phyloP scores from a whole-genome alignment of 2,888 invertebrate genomes.

The Lepidocyrtinus sp. region DNA sequence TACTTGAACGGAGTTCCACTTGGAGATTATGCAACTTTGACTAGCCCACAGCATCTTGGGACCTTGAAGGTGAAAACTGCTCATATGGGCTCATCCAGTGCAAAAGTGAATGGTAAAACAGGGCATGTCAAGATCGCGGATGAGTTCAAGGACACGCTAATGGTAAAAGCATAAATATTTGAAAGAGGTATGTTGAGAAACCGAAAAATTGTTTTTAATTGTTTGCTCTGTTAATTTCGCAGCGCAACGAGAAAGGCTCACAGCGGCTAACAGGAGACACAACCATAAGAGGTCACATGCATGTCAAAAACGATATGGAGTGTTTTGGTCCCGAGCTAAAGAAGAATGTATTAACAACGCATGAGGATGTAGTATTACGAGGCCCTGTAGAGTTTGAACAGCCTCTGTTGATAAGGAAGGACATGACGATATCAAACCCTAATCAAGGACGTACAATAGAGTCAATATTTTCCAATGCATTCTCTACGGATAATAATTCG shows the following conservation, averaged over 20 bases:
- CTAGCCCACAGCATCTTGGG: constrained; percentile 41
- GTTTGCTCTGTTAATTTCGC: constrained; percentile 11
- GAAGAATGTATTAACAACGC: constrained; percentile 44
- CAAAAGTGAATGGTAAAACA: constrained; percentile 12
- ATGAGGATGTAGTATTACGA: constrained; percentile 30
- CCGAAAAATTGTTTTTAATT: neutral
- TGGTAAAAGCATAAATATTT: constrained; percentile 54
- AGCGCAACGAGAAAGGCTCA: constrained; percentile 13
- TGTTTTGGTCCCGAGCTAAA: constrained; percentile 46
- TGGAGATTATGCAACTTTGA: constrained; percentile 49
- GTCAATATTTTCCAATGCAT: constrained; percentile 41
- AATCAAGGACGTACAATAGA: constrained; percentile 49
- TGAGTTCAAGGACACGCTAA: constrained; percentile 57
- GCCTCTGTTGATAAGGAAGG: constrained; percentile 30
- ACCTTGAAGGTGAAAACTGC: constrained; percentile 34
- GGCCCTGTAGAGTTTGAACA: constrained; percentile 50
- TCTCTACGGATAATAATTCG: constrained; percentile 36
- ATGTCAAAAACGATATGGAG: constrained; percentile 32
- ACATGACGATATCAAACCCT: constrained; percentile 31
- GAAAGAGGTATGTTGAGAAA: neutral
- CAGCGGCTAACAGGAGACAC: constrained; percentile 26
- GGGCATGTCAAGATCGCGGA: constrained; percentile 29
- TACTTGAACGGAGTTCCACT: constrained; percentile 53
- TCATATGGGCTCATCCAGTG: constrained; percentile 25
- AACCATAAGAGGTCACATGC: constrained; percentile 32